Conservation (phyloP, 2,888 invertebrate species). For the Nemurella pictetii region DNA sequence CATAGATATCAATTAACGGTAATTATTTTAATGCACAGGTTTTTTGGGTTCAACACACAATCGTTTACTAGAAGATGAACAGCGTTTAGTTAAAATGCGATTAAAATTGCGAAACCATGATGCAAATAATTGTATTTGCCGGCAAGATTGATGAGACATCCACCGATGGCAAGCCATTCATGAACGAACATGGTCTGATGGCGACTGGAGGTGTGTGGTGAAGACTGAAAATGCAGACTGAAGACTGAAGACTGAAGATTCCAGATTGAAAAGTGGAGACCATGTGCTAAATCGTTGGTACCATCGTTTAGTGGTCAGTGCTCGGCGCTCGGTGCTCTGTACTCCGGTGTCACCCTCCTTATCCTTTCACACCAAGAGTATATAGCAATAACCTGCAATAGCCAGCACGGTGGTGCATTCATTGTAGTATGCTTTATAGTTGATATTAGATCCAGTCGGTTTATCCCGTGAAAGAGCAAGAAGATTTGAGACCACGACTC, state of each 20-base stretch:
- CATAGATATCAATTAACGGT: no score
- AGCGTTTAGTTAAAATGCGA: neutral
- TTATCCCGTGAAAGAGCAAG: conserved; percentile 19
- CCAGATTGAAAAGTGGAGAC: no score
- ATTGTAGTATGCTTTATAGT: conserved; percentile 16
- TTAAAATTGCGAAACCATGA: neutral
- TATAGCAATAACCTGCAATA: neutral
- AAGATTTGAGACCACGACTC: conserved; percentile 45
- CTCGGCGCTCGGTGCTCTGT: no score
- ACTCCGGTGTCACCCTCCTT: no score
- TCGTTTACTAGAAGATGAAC: neutral
- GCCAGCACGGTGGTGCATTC: conserved; percentile 8
- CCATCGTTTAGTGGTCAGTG: no score
- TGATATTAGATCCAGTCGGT: neutral
- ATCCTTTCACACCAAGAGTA: no score
- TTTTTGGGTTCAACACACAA: neutral
- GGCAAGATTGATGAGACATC: neutral
- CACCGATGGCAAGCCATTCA: neutral
- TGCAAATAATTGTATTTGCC: neutral
- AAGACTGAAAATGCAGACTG: no score
- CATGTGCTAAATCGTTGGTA: no score
- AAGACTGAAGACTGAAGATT: no score
- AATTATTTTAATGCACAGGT: no score
- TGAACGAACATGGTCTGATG: no score
- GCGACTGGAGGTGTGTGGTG: no score